Conservation (phyloP, 2,113 vertebrate species). For the Pterocles orientalis region DNA sequence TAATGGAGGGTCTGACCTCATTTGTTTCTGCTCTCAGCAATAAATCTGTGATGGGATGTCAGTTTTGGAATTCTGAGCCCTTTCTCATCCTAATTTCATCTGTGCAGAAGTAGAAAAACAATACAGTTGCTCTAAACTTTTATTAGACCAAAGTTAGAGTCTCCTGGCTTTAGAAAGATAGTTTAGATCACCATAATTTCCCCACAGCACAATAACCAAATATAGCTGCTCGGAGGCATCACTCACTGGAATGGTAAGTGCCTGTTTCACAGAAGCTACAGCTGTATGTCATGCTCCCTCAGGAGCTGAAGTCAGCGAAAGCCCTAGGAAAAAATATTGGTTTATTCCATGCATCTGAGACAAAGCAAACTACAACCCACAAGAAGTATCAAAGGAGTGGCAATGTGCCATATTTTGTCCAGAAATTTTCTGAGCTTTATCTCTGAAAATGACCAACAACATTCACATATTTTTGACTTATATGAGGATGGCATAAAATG, state of each 20-base stretch:
- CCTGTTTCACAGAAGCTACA: background rate
- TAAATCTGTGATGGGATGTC: background rate
- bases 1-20: background rate
- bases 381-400: conserved; percentile 5
- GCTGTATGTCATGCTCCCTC: background rate
- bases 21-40: background rate
- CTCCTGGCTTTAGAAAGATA: background rate
- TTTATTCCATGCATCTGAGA: background rate
- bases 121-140: background rate
- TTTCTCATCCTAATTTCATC: background rate
- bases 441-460: background rate
- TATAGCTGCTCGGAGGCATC: background rate
- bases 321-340: background rate
- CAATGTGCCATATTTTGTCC: background rate
- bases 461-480: background rate
- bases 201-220: conserved; percentile 1
- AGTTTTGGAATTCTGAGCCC: background rate
- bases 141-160: background rate
- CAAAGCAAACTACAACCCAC: conserved; percentile 5
- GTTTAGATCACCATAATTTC: background rate
- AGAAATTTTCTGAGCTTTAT: conserved; percentile 17
- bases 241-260: background rate
- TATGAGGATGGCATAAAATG: background rate
- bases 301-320: conserved; percentile 25
- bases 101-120: background rate